Percentiles rank a stretch among this genome's conserved stretches.
Conservation (phyloP, 2,888 invertebrate species). For the Caenorhabditis parvicauda region DNA sequence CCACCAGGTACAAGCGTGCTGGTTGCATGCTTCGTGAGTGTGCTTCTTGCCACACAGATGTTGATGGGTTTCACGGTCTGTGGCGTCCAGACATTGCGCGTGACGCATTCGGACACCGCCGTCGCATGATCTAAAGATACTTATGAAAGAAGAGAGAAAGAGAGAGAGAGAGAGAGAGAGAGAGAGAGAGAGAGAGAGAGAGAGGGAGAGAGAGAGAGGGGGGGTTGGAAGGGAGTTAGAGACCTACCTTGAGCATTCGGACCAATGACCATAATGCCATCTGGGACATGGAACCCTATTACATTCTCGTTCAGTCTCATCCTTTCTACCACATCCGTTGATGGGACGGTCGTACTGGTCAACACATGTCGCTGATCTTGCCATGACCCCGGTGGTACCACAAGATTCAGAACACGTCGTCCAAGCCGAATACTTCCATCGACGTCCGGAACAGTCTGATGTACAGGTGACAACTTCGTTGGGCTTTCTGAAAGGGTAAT, state of each 20-base stretch:
- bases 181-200: background rate
- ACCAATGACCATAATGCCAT: conserved; percentile 60
- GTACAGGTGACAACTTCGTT: conserved; percentile 60
- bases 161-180: background rate
- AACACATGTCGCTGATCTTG: conserved; percentile 63
- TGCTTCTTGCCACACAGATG: conserved; percentile 14
- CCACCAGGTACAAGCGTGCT: conserved; percentile 57
- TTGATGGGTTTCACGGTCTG: conserved; percentile 57
- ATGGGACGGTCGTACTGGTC: conserved; percentile 46
- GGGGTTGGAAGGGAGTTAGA: background rate
- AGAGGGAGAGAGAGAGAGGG: background rate
- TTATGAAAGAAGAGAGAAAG: conserved; percentile 22
- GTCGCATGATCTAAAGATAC: conserved; percentile 64
- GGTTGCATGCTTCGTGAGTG: conserved; percentile 53
- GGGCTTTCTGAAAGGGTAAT: conserved; percentile 42
- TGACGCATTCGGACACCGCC: conserved; percentile 64
- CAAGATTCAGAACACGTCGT: conserved; percentile 65
- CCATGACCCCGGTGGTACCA: conserved; percentile 63
- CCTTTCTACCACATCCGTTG: conserved; percentile 19
- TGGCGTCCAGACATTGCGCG: conserved; percentile 64
- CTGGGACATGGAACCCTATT: conserved; percentile 56
- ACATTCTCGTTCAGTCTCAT: conserved; percentile 43
- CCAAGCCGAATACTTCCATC: conserved; percentile 65
- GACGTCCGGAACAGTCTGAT: conserved; percentile 63
- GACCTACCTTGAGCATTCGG: conserved; percentile 38